Percentiles rank a stretch among this genome's conserved stretches.
These are phyloP conservation scores for Tonatia bakeri DNA, from an alignment of 2,113 vertebrate species.

Conservation along the genomic window DNA sequence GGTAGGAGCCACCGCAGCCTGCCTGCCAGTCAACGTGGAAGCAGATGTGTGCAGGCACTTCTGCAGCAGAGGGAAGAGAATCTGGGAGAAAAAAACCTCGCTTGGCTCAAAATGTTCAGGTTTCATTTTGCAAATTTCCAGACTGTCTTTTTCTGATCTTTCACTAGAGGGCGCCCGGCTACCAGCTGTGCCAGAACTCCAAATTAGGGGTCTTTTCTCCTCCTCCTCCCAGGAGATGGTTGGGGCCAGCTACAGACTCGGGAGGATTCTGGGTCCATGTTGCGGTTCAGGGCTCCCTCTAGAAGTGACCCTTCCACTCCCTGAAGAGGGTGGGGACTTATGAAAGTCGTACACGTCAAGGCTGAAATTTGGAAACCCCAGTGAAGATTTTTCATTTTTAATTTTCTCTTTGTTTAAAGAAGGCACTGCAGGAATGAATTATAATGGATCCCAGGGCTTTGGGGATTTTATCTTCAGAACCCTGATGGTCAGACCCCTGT, in stretches of 20 bases:
- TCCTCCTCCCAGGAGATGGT: not conserved
- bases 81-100: not conserved
- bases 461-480: not conserved
- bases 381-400: not conserved
- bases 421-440: not conserved
- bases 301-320: not conserved
- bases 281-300: not conserved
- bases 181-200: not conserved
- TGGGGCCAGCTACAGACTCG: too few species aligned
- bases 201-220: rapidly evolving
- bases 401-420: not conserved
- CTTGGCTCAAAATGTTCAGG: not conserved
- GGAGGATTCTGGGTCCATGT: not conserved
- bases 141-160: not conserved
- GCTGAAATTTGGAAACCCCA: not conserved
- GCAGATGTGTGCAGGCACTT: not conserved
- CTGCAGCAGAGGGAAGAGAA: not conserved
- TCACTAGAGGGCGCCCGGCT: slow-evolving; percentile 57
- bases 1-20: not conserved
- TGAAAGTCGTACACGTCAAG: not conserved
- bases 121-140: not conserved
- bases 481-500: not conserved
- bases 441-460: not conserved
- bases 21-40: not conserved
- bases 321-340: not conserved